Evolutionary conservation across 92 coral and sea anemone genomes (phyloP).

Genomic region (Epizoanthus ramosus): DNA sequence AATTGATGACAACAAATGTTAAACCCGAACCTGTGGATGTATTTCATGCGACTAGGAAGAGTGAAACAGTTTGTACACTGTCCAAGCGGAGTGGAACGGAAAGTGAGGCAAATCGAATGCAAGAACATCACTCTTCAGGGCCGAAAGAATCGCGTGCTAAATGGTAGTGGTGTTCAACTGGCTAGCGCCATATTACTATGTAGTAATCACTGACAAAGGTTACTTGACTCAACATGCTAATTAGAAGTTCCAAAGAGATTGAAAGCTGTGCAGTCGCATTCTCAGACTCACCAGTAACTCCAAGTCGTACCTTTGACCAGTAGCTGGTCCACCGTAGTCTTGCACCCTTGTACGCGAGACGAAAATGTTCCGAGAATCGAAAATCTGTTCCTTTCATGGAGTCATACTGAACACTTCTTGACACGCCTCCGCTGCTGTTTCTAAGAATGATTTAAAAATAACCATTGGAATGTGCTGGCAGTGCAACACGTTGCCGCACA

Average conservation of each 20-base stretch:
- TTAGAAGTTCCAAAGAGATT: neutral
- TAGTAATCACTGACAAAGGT: neutral
- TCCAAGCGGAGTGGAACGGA: neutral
- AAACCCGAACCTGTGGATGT: neutral
- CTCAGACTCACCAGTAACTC: neutral
- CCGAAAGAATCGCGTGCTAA: neutral
- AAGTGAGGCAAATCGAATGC: neutral
- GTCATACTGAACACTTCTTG: neutral
- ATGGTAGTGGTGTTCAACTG: neutral
- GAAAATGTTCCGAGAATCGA: neutral
- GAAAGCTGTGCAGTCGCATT: no score
- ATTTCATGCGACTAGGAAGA: neutral
- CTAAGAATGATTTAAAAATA: neutral
- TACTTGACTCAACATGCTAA: neutral
- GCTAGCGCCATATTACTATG: neutral
- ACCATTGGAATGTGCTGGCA: constrained; percentile 7
- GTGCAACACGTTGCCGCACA: constrained; percentile 7
- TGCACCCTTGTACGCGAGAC: neutral
- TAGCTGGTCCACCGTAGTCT: neutral
- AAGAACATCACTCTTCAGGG: neutral
- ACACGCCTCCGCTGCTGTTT: neutral
- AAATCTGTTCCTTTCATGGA: neutral
- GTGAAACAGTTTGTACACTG: neutral
- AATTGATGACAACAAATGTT: constrained; percentile 1
- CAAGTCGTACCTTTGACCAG: neutral